Conservation (phyloP, 2,888 invertebrate species). For the Hedychridium roseum region DNA sequence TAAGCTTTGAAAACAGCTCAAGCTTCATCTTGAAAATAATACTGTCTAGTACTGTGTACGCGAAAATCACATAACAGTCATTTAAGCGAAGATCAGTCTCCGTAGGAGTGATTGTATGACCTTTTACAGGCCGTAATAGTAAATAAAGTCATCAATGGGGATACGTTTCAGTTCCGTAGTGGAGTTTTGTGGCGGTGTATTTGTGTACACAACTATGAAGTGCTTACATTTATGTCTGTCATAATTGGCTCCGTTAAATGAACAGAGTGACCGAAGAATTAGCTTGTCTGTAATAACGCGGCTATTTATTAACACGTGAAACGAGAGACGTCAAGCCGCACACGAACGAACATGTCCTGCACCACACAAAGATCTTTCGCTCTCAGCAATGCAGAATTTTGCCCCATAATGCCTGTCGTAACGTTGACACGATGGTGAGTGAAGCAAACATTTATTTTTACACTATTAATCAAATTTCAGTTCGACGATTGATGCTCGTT, state of each 20-base stretch:
- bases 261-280: conserved; percentile 61
- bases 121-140: background rate
- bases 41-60: background rate
- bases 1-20: background rate
- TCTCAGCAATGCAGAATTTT: background rate
- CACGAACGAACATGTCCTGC: conserved; percentile 18
- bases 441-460: too few species aligned
- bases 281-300: conserved; percentile 60
- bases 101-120: background rate
- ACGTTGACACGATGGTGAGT: conserved; percentile 8
- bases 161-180: conserved; percentile 9
- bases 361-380: conserved; percentile 8
- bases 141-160: background rate
- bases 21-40: background rate
- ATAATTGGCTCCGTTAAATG: conserved; percentile 62
- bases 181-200: conserved; percentile 35
- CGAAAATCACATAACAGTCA: background rate
- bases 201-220: conserved; percentile 60
- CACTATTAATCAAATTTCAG: too few species aligned
- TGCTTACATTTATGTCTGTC: conserved; percentile 60
- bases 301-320: conserved; percentile 63
- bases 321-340: conserved; percentile 35
- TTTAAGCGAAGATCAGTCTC: background rate
- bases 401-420: background rate
- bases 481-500: too few species aligned